A percentile compares a stretch with the other conserved stretches of the same genome.
These are phyloP conservation scores for Cosmopolites sordidus DNA, from an alignment of 2,888 invertebrate genomes.

Conservation along the genomic window DNA sequence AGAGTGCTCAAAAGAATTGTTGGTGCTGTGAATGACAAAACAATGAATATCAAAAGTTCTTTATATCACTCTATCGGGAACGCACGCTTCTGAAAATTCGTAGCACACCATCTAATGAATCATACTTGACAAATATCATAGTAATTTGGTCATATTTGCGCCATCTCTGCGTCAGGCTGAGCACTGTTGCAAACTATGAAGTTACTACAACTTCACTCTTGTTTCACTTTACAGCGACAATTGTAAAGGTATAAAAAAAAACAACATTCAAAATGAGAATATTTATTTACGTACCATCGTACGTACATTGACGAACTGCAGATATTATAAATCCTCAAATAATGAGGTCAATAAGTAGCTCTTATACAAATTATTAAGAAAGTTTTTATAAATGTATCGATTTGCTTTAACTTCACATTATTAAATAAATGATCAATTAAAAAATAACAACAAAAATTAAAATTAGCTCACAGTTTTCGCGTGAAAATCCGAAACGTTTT, in stretches of 20 bases:
- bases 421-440: conserved; percentile 33
- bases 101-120: too few relatives aligned
- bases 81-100: too few relatives aligned
- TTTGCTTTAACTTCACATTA: conserved; percentile 39
- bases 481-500: conserved; percentile 34
- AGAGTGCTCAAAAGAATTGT: too few relatives aligned
- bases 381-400: conserved; percentile 39
- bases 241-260: conserved; percentile 12
- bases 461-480: conserved; percentile 34
- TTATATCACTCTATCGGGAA: too few relatives aligned
- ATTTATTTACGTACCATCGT: conserved; percentile 41
- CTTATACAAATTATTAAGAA: conserved; percentile 41
- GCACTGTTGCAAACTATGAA: too few relatives aligned
- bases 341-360: conserved; percentile 36
- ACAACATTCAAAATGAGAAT: conserved; percentile 40
- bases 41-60: too few relatives aligned
- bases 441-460: conserved; percentile 34
- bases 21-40: too few relatives aligned
- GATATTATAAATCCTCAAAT: conserved; percentile 38
- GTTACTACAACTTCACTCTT: too few relatives aligned
- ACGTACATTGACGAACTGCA: conserved; percentile 42
- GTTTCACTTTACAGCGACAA: too few relatives aligned
- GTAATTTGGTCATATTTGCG: too few relatives aligned
- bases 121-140: too few relatives aligned
- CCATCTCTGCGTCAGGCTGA: too few relatives aligned